phyloP scores from a whole-genome alignment of 2,113 vertebrate genomes.

The Laticauda colubrina region DNA sequence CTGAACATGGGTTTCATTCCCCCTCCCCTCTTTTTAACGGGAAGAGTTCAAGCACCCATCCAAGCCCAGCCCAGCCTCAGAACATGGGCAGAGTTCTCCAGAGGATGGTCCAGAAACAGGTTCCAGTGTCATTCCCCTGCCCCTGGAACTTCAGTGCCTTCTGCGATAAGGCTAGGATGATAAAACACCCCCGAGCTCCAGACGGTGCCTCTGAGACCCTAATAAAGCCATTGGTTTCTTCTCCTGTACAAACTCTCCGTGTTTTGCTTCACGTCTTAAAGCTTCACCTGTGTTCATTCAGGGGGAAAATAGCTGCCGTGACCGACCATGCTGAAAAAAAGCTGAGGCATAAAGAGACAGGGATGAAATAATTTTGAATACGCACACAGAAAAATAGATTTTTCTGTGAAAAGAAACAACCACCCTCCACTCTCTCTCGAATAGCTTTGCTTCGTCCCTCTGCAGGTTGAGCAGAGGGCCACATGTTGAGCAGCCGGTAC shows the following conservation, averaged over 20 bases:
- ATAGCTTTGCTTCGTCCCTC: neutral
- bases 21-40: neutral
- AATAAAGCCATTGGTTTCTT: conserved; percentile 1
- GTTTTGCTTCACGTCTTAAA: neutral
- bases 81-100: neutral
- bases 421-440: neutral
- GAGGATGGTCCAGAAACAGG: neutral
- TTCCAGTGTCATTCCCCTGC: neutral
- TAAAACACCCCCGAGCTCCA: fast-evolving
- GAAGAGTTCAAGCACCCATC: neutral
- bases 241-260: neutral
- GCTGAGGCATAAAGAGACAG: too few relatives aligned
- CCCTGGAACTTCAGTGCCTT: neutral
- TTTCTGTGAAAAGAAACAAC: neutral
- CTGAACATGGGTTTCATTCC: neutral
- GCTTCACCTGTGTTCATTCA: fast-evolving
- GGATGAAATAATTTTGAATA: neutral
- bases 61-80: neutral
- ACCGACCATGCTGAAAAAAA: neutral
- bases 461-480: neutral
- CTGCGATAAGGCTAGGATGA: neutral
- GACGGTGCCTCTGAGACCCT: neutral
- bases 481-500: neutral
- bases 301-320: neutral
- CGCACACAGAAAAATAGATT: neutral